Percentiles rank a stretch among this genome's conserved stretches.
These are phyloP conservation scores for Enhydra lutris DNA, from an alignment of 2,113 vertebrate genomes.

Conservation along the genomic window DNA sequence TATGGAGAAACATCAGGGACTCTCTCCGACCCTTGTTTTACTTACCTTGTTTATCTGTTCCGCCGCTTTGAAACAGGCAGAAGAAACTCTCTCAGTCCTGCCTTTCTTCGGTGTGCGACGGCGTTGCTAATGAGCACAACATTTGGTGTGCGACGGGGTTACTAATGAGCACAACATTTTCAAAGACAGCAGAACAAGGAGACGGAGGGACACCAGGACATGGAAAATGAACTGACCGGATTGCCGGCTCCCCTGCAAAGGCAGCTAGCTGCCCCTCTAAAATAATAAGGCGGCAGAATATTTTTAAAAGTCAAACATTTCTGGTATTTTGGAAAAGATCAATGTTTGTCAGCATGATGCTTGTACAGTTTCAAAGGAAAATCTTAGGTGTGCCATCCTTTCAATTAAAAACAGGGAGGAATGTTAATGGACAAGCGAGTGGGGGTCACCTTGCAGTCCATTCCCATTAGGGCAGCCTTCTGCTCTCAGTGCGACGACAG, in stretches of 20 bases:
- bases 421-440: not conserved
- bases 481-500: not conserved
- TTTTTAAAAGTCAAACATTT: not conserved
- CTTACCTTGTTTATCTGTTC: not conserved
- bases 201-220: not conserved
- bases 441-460: not conserved
- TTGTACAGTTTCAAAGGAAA: not conserved
- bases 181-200: not conserved
- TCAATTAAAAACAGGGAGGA: conserved; percentile 35
- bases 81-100: not conserved
- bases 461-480: not conserved
- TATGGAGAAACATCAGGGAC: not conserved
- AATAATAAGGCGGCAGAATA: not conserved
- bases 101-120: not conserved
- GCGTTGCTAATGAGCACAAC: not conserved
- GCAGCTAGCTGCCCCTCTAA: not conserved
- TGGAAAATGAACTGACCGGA: not conserved
- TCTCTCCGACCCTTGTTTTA: not conserved
- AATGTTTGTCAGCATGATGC: conserved; percentile 28
- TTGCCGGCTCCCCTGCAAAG: not conserved
- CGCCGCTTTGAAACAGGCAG: not conserved
- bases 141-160: fast-evolving
- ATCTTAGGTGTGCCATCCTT: not conserved
- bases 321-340: conserved; percentile 3
- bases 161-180: not conserved